These are phyloP conservation scores for Hipposideros larvatus DNA, from an alignment of 2,797 vertebrate genomes.

Conservation along the genomic window DNA sequence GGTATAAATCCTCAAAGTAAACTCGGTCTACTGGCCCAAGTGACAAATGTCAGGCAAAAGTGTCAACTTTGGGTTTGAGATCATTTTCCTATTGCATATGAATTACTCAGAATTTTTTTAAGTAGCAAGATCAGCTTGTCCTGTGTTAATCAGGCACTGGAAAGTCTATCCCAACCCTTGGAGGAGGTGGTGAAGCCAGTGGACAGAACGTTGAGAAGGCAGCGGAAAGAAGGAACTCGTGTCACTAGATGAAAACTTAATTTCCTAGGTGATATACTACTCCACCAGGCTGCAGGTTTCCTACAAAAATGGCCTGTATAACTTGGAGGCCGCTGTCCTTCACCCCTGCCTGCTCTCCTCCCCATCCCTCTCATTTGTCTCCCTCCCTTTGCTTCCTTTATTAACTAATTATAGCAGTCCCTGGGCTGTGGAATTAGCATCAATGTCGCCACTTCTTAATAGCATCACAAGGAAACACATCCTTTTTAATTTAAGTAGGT, in stretches of 20 bases:
- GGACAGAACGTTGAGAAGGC: neutral
- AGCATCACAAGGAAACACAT: neutral
- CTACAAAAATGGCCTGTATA: neutral
- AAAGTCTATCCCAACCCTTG: neutral
- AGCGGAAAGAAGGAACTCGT: neutral
- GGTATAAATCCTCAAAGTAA: constrained; percentile 6
- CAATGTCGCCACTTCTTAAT: neutral
- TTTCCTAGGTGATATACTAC: neutral
- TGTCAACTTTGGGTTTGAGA: constrained; percentile 24
- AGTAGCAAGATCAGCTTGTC: neutral
- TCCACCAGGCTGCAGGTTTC: neutral
- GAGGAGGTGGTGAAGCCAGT: neutral
- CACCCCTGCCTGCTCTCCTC: neutral
- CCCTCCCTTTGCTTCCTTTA: neutral
- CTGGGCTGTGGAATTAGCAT: neutral
- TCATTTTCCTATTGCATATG: constrained; percentile 42
- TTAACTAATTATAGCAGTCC: neutral
- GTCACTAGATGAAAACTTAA: neutral
- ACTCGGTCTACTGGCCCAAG: neutral
- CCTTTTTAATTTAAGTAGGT: neutral
- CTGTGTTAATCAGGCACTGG: neutral
- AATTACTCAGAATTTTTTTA: neutral
- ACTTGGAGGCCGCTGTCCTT: neutral
- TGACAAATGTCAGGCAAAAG: constrained; percentile 16
- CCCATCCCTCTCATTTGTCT: neutral